Percentiles rank a stretch among this genome's conserved stretches.
Evolutionary conservation across 2,888 invertebrate genomes (phyloP).

Genomic region (Cerceris ruficornis): DNA sequence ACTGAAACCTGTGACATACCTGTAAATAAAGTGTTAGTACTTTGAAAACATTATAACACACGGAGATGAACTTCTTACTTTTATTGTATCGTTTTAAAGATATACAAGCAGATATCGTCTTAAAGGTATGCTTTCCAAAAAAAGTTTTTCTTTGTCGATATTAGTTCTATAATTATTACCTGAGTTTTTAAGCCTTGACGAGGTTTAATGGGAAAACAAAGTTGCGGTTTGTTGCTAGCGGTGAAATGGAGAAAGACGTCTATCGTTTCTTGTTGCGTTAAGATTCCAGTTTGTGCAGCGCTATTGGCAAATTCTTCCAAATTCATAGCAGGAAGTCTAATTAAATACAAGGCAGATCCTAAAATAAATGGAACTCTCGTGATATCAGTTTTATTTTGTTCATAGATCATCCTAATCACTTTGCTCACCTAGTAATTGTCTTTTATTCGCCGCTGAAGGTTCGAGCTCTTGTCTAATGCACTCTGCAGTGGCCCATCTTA

Average conservation of each 20-base stretch:
- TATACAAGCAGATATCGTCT: no score
- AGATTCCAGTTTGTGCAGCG: slow-evolving; percentile 95
- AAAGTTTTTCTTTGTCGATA: no score
- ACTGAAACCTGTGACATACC: slow-evolving; percentile 97
- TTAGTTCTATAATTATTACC: slow-evolving; percentile 82
- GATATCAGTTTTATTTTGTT: background rate
- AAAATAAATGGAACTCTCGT: slow-evolving; percentile 58
- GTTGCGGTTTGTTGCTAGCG: slow-evolving; percentile 91
- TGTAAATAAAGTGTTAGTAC: slow-evolving; percentile 77
- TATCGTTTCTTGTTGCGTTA: slow-evolving; percentile 96
- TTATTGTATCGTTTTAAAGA: no score
- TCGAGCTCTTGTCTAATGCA: slow-evolving; percentile 93
- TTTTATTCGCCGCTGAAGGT: slow-evolving; percentile 88
- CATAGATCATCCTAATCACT: background rate
- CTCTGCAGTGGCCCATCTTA: slow-evolving; percentile 96
- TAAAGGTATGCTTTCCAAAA: no score
- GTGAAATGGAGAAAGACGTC: slow-evolving; percentile 98
- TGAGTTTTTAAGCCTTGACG: slow-evolving; percentile 95
- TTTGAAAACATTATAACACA: background rate
- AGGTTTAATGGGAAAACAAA: slow-evolving; percentile 92
- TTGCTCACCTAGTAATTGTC: slow-evolving; percentile 74
- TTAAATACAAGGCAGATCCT: slow-evolving; percentile 88
- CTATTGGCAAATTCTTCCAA: slow-evolving; percentile 97
- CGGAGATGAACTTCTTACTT: no score
- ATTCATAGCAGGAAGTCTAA: slow-evolving; percentile 97